A percentile compares a stretch with the other conserved stretches of the same genome.
These are phyloP conservation scores for Oxytorus armatus DNA, from an alignment of 2,888 invertebrate species.

Conservation along the genomic window DNA sequence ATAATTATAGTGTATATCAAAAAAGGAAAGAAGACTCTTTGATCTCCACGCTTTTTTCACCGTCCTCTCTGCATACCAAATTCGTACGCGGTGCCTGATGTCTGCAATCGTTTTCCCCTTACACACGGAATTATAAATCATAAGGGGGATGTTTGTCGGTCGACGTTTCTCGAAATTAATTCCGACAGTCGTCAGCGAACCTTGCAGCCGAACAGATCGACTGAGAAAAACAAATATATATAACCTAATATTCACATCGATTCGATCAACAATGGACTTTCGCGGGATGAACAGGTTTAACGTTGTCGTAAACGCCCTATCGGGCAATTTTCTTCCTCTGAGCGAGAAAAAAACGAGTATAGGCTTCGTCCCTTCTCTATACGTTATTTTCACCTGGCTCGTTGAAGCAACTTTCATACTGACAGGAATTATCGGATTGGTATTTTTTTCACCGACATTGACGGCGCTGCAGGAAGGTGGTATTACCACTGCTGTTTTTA, in stretches of 20 bases:
- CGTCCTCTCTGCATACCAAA: too few species aligned
- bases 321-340: slow-evolving; percentile 72
- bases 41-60: too few species aligned
- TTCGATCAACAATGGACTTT: slow-evolving; percentile 52
- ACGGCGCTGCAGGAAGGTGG: too few species aligned
- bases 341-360: slow-evolving; percentile 11
- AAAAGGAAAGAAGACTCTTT: too few species aligned
- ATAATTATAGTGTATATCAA: too few species aligned
- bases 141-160: too few species aligned
- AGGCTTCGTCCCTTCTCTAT: slow-evolving; percentile 31
- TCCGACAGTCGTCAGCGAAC: slow-evolving; percentile 9
- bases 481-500: too few species aligned
- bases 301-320: slow-evolving; percentile 62
- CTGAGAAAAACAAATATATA: neutral
- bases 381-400: slow-evolving; percentile 62
- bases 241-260: neutral
- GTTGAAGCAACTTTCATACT: slow-evolving; percentile 35
- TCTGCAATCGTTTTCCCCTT: too few species aligned
- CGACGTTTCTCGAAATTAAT: neutral
- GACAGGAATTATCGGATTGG: slow-evolving; percentile 27
- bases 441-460: slow-evolving; percentile 49
- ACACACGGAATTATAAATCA: too few species aligned
- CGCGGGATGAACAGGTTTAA: slow-evolving; percentile 67
- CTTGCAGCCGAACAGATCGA: neutral
- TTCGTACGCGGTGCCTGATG: too few species aligned